phyloP scores from a whole-genome alignment of 2,888 invertebrate species.

The Pandemis cinnamomeana region DNA sequence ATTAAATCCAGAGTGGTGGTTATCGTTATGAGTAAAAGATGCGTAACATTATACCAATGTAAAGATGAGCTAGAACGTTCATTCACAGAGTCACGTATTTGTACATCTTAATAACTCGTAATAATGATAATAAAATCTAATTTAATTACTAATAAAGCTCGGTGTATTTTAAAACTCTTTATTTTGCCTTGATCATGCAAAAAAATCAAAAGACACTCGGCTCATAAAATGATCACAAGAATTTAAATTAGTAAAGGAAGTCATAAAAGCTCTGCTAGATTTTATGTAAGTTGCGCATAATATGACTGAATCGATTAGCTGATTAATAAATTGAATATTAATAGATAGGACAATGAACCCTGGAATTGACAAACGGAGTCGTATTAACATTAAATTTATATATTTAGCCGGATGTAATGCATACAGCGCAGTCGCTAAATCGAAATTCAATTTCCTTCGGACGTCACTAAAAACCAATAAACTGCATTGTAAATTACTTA shows the following conservation, averaged over 20 bases:
- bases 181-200: not conserved
- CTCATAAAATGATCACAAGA: not conserved
- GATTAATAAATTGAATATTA: conserved; percentile 24
- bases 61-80: no score
- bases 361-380: not conserved
- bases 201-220: no score
- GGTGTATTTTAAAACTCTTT: not conserved
- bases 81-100: no score
- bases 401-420: not conserved
- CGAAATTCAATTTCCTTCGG: not conserved
- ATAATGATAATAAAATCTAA: no score
- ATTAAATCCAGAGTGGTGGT: no score
- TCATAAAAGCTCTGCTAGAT: conserved; percentile 6
- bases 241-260: conserved; percentile 19
- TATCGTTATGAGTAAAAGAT: no score
- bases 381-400: not conserved
- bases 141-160: not conserved
- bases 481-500: conserved; percentile 40
- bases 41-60: no score
- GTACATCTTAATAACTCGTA: no score
- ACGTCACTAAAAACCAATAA: conserved; percentile 18
- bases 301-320: conserved; percentile 6
- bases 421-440: no score
- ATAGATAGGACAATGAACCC: conserved; percentile 19
- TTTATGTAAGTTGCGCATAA: conserved; percentile 17